These are phyloP conservation scores for Ceratosolen fusciceps DNA, from an alignment of 1,140 invertebrate genomes.

Conservation along the genomic window DNA sequence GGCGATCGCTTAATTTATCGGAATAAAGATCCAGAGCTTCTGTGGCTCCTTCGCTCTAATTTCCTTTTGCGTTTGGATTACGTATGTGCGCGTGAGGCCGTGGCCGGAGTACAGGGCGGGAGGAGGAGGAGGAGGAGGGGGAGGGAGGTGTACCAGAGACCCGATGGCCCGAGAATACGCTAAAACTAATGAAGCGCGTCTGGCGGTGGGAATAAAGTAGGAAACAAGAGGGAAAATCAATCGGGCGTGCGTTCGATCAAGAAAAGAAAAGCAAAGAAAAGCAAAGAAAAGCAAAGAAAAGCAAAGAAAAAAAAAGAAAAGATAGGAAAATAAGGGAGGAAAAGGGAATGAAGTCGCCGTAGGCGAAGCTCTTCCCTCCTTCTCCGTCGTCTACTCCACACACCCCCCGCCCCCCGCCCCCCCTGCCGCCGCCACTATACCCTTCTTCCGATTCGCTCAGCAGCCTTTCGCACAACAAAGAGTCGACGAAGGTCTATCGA, in stretches of 20 bases:
- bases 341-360: neutral
- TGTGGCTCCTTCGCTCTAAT: no score
- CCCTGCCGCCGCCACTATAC: no score
- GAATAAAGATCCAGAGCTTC: no score
- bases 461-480: conserved; percentile 3
- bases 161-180: neutral
- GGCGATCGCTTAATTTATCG: no score
- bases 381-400: no score
- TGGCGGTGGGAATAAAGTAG: neutral
- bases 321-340: neutral
- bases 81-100: no score
- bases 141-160: neutral
- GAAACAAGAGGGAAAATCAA: neutral
- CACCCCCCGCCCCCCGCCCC: no score
- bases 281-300: neutral
- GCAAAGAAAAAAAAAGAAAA: neutral
- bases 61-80: no score
- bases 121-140: no score
- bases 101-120: no score
- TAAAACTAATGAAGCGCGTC: neutral
- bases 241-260: neutral
- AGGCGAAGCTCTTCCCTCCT: neutral
- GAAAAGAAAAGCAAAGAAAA: neutral
- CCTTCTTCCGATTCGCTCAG: no score
- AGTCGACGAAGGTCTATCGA: neutral